phyloP scores from a whole-genome alignment of 1,140 invertebrate species.

The Panagrolaimus sp. region DNA sequence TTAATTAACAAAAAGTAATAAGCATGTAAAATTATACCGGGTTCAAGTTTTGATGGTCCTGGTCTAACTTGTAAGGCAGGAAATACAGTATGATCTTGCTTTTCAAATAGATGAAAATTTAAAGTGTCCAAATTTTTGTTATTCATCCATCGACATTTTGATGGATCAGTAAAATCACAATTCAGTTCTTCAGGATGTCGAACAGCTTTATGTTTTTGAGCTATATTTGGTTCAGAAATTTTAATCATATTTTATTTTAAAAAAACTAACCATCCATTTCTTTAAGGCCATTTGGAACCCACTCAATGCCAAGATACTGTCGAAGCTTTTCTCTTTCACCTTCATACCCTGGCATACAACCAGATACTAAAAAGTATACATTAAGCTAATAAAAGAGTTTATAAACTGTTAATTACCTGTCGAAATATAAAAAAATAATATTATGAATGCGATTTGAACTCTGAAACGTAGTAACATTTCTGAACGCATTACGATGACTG shows the following conservation, averaged over 20 bases:
- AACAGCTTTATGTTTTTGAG: slow-evolving; percentile 28
- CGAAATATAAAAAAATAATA: not conserved
- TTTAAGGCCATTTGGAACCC: slow-evolving; percentile 30
- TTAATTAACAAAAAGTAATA: not conserved
- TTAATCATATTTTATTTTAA: not conserved
- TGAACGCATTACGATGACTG: not conserved
- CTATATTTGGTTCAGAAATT: slow-evolving; percentile 25
- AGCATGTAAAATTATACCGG: slow-evolving; percentile 22
- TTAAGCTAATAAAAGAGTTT: no score
- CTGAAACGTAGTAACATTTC: slow-evolving; percentile 3
- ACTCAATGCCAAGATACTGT: slow-evolving; percentile 41
- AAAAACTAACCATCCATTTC: slow-evolving; percentile 32
- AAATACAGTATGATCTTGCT: slow-evolving; percentile 50
- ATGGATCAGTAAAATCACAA: slow-evolving; percentile 47
- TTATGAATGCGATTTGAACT: not conserved
- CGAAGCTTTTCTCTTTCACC: slow-evolving; percentile 30
- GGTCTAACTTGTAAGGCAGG: slow-evolving; percentile 48
- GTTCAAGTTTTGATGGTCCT: slow-evolving; percentile 49
- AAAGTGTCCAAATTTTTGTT: slow-evolving; percentile 41
- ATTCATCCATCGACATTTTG: slow-evolving; percentile 50
- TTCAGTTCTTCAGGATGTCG: slow-evolving; percentile 49
- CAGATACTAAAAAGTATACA: slow-evolving; percentile 10
- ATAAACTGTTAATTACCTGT: slow-evolving; percentile 14
- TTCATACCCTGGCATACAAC: slow-evolving; percentile 42
- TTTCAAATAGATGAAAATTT: slow-evolving; percentile 52